Evolutionary conservation across 2,888 invertebrate species (phyloP).

Genomic region (Cheilosia variabilis): DNA sequence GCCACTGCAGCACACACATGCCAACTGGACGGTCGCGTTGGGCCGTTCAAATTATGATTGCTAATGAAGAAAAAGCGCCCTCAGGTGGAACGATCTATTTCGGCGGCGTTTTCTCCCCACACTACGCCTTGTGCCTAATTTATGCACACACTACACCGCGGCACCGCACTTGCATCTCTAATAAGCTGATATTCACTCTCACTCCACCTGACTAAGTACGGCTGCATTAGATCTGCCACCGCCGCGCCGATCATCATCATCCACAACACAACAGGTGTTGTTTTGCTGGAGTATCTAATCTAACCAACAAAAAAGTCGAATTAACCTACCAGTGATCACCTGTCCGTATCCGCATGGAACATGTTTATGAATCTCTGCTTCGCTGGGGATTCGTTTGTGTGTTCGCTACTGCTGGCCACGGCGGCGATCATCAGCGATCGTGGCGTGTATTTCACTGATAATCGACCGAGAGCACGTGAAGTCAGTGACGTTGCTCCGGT

Average conservation of each 20-base stretch:
- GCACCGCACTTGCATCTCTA: constrained; percentile 54
- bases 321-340: constrained; percentile 59
- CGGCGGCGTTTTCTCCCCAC: constrained; percentile 50
- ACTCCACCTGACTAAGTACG: constrained; percentile 26
- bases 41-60: constrained; percentile 64
- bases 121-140: constrained; percentile 47
- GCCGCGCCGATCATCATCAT: constrained; percentile 30
- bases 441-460: constrained; percentile 42
- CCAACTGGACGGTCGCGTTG: constrained; percentile 4
- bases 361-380: constrained; percentile 56
- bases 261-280: constrained; percentile 38
- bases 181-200: constrained; percentile 69
- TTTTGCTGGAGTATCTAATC: background rate
- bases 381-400: constrained; percentile 37
- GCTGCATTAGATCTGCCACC: constrained; percentile 44
- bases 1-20: constrained; percentile 1
- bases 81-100: constrained; percentile 74
- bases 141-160: constrained; percentile 43
- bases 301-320: constrained; percentile 4
- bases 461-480: constrained; percentile 60
- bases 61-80: constrained; percentile 64
- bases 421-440: background rate
- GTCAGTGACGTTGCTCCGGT: constrained; percentile 45
- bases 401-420: background rate
- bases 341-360: constrained; percentile 69